Evolutionary conservation across 2,888 invertebrate species (phyloP).

Genomic region (Sarcophaga caerulescens): DNA sequence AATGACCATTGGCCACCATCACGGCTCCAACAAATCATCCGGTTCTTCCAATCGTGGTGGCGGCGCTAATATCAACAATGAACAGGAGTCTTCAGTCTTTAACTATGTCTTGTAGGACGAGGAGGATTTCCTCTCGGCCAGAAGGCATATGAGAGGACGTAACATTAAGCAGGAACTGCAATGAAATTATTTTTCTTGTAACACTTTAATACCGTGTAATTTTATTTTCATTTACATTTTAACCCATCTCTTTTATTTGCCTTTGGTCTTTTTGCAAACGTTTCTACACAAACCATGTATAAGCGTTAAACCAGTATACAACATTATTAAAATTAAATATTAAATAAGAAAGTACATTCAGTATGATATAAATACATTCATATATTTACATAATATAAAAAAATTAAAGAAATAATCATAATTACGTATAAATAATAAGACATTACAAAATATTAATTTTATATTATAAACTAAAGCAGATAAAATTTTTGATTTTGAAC

Average conservation of each 20-base stretch:
- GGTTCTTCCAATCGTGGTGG: slow-evolving; percentile 81
- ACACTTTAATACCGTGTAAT: slow-evolving; percentile 39
- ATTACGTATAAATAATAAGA: slow-evolving; percentile 65
- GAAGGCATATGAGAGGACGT: slow-evolving; percentile 62
- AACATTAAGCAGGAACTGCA: slow-evolving; percentile 74
- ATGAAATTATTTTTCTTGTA: slow-evolving; percentile 77
- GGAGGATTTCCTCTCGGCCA: slow-evolving; percentile 68
- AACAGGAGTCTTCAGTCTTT: slow-evolving; percentile 81
- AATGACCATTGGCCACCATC: slow-evolving; percentile 79
- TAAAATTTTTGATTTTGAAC: not conserved
- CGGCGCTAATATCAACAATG: slow-evolving; percentile 74
- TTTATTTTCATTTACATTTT: slow-evolving; percentile 71
- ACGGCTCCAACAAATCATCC: slow-evolving; percentile 81
- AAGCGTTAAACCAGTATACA: slow-evolving; percentile 61
- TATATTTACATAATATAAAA: slow-evolving; percentile 33
- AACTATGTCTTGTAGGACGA: slow-evolving; percentile 80
- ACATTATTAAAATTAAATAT: slow-evolving; percentile 71
- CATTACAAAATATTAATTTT: slow-evolving; percentile 10
- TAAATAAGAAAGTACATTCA: slow-evolving; percentile 70
- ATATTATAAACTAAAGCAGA: not conserved
- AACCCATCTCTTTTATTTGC: slow-evolving; percentile 42
- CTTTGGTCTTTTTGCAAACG: slow-evolving; percentile 53
- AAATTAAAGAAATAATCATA: slow-evolving; percentile 65
- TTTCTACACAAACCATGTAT: slow-evolving; percentile 51
- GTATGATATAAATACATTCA: slow-evolving; percentile 74